These are phyloP conservation scores for Alloscopus bannaensis DNA, from an alignment of 2,888 invertebrate species.

Conservation along the genomic window DNA sequence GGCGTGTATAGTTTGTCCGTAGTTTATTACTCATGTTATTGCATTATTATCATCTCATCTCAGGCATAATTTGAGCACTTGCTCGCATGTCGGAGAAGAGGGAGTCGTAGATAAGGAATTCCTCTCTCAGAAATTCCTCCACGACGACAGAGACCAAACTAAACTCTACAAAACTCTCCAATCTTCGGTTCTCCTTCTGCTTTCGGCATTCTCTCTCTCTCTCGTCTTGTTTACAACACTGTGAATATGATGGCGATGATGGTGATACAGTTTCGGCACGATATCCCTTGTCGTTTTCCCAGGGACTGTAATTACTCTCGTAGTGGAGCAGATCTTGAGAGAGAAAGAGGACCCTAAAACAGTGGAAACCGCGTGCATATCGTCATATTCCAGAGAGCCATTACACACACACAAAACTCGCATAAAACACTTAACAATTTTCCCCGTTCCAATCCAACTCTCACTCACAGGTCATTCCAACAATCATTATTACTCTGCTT, in stretches of 20 bases:
- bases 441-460: neutral
- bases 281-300: neutral
- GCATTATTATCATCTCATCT: conserved; percentile 15
- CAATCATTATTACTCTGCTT: conserved; percentile 1
- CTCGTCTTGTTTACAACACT: neutral
- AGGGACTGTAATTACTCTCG: neutral
- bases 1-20: no score
- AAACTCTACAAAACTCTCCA: neutral
- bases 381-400: neutral
- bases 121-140: neutral
- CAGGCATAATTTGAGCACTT: conserved; percentile 12
- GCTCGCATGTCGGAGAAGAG: neutral
- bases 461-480: neutral
- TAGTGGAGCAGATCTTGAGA: neutral
- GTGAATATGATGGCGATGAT: no score
- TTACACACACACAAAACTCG: neutral
- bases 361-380: neutral
- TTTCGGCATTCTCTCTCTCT: neutral
- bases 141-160: neutral
- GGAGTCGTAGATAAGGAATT: neutral
- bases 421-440: neutral
- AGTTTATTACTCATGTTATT: conserved; percentile 15
- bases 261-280: no score
- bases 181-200: neutral
- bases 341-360: neutral